These are phyloP conservation scores for Papilio xuthus DNA, from an alignment of 1,140 invertebrate species.

Conservation along the genomic window DNA sequence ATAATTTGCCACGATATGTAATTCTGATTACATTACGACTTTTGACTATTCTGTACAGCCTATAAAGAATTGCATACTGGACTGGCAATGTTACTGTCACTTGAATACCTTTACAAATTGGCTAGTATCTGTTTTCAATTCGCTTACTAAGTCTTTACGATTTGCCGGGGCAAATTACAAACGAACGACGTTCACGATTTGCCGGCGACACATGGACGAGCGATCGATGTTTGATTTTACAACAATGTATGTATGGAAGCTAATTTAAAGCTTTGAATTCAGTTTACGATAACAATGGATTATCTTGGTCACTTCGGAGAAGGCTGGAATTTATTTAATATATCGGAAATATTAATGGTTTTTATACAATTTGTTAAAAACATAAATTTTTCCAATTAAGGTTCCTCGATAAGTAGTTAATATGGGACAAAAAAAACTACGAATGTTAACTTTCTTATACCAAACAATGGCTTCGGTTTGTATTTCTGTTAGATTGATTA, in stretches of 20 bases:
- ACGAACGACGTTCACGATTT: not conserved
- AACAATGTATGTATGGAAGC: not conserved
- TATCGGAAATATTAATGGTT: not conserved
- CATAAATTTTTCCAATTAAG: not conserved
- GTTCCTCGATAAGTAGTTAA: too few relatives aligned
- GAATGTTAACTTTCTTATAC: too few relatives aligned
- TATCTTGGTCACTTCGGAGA: not conserved
- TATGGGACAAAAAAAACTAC: too few relatives aligned
- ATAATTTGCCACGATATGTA: not conserved
- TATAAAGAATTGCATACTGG: too few relatives aligned
- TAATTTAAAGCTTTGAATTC: conserved; percentile 2
- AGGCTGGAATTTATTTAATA: not conserved
- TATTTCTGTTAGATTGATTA: too few relatives aligned
- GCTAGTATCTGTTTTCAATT: too few relatives aligned
- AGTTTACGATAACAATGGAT: conserved; percentile 12
- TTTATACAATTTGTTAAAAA: not conserved
- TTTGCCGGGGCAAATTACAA: not conserved
- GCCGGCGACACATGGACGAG: not conserved
- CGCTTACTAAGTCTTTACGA: not conserved
- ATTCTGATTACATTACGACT: too few relatives aligned
- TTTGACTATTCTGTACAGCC: too few relatives aligned
- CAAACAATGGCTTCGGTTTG: too few relatives aligned
- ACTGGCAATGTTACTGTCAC: too few relatives aligned
- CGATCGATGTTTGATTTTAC: conserved; percentile 13
- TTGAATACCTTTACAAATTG: too few relatives aligned